Evolutionary conservation across 2,113 vertebrate species (phyloP).

Genomic region (Forbesichthys agassizii): DNA sequence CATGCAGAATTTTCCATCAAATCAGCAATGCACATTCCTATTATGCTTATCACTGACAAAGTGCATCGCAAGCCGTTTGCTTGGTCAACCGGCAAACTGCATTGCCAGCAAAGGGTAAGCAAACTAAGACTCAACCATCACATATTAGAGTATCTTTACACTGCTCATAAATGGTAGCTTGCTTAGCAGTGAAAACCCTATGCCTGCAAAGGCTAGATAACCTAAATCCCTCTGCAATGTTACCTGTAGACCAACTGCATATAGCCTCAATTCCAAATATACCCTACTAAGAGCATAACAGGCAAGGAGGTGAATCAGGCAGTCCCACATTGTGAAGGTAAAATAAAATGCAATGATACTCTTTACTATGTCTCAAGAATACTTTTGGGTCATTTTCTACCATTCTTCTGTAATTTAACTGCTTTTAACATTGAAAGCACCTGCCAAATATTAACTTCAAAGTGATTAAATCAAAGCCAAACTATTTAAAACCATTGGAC

Average conservation of each 20-base stretch:
- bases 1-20: constrained; percentile 31
- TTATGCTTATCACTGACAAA: constrained; percentile 53
- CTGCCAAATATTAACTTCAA: constrained; percentile 18
- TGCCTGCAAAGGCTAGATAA: constrained; percentile 19
- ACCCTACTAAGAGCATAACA: constrained; percentile 26
- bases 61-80: constrained; percentile 37
- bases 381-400: constrained; percentile 33
- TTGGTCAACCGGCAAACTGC: constrained; percentile 57
- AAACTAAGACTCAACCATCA: constrained; percentile 15
- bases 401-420: constrained; percentile 38
- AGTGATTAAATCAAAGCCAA: not conserved
- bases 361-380: constrained; percentile 46
- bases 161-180: constrained; percentile 1
- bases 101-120: constrained; percentile 47
- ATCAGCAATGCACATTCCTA: constrained; percentile 42
- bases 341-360: constrained; percentile 21
- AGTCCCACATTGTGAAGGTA: constrained; percentile 8
- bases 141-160: constrained; percentile 14
- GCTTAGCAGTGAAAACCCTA: not conserved
- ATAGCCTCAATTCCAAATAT: constrained; percentile 17
- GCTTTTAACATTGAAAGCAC: constrained; percentile 49
- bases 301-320: constrained; percentile 26
- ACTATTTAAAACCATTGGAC: no score
- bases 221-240: constrained; percentile 16
- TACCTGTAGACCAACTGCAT: constrained; percentile 19